Base-by-base conservation (phyloP, 2,797 vertebrate species). In the Falco novaeseelandiae region DNA sequence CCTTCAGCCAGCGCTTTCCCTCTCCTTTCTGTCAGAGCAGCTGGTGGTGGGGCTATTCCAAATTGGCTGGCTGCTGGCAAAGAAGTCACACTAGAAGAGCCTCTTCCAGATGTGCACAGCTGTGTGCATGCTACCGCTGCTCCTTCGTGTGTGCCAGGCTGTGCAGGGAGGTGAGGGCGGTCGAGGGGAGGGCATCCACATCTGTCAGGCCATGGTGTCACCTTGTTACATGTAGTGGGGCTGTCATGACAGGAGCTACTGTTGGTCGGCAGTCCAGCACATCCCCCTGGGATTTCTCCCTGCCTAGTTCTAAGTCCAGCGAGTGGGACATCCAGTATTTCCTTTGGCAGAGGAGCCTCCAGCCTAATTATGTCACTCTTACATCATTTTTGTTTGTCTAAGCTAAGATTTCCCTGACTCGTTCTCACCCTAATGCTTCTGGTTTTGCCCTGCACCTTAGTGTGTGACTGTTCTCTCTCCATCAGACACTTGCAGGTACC, bases 261-360 rank as follows among this genome's bases (percentile, higher is more conserved):
- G 51, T 20, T 1, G 1, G 36, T 30, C 40, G 3, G 59, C 4
- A 27, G 54, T 12, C 83, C 57, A 6, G 26, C 3, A 0, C 2
- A 12, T 80, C 58, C 83, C 55, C 30, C 16, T 5, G 22, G 21
- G 22, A 6, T 4, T 66, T 67, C 29, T 0, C 61, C 63, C 67
- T 29, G 86, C 32, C 5, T 10, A 3, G 54, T 48, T 76, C 91
- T 6, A 34, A 82, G 77, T 40, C 70, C 87, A n/a, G 42, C 0
- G 2, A 94, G 66, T 1, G 38, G 49, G 58, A 58, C 67, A 93
- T 22, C 2, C 91, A 69, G 61, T 94, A 36, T 96, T 95, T 95
- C 94, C 85, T 90, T 96, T 96, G 94, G 95, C 96, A 96, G 51
- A 84, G 85, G 70, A 90, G 63, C 82, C 90, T 92, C 62, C 83